Evolutionary conservation across 2,113 vertebrate genomes (phyloP).

Genomic region (Desmodus rotundus): DNA sequence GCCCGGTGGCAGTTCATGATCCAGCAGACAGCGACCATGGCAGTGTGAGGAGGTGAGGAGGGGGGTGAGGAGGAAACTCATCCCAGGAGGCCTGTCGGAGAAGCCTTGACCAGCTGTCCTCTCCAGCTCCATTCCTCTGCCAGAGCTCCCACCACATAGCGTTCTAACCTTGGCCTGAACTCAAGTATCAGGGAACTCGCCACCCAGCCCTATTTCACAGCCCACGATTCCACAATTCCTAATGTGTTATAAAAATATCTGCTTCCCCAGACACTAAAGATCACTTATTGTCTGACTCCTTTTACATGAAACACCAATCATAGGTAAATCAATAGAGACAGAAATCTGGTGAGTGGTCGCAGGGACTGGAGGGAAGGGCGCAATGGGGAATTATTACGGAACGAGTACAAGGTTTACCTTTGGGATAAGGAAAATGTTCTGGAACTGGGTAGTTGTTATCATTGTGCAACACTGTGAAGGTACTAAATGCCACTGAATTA

Average conservation of each 20-base stretch:
- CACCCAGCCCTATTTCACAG: background rate
- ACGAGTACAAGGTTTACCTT: background rate
- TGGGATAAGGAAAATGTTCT: background rate
- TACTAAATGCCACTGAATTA: background rate
- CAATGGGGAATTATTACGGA: background rate
- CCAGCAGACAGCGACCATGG: background rate
- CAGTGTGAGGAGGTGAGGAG: too few species aligned
- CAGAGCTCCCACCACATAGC: accelerated
- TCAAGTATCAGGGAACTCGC: background rate
- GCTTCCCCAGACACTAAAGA: background rate
- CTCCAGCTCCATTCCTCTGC: background rate
- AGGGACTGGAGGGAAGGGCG: background rate
- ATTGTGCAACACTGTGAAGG: background rate
- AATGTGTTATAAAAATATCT: background rate
- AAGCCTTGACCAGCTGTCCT: background rate
- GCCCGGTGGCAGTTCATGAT: accelerated
- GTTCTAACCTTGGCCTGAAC: background rate
- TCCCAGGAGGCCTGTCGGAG: background rate
- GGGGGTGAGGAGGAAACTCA: background rate
- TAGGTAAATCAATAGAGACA: background rate
- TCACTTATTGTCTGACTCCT: background rate
- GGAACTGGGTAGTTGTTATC: background rate
- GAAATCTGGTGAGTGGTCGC: background rate
- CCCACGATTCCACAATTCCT: background rate
- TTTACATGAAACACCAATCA: background rate